Percentiles rank a stretch among this genome's conserved stretches.
Evolutionary conservation across 2,888 invertebrate species (phyloP).

Genomic region (Penaeus monodon): DNA sequence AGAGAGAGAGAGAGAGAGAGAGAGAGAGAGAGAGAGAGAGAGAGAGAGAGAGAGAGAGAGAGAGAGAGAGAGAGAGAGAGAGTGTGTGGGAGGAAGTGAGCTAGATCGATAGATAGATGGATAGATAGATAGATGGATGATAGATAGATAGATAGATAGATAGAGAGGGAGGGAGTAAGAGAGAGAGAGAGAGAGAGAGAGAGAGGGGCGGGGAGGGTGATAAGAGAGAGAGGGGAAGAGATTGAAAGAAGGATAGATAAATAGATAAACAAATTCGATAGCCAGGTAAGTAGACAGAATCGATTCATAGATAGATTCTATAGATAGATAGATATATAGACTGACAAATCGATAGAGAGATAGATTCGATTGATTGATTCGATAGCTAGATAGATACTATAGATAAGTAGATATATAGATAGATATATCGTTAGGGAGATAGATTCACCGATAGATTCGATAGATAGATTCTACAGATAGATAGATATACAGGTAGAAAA

Average conservation of each 20-base stretch:
- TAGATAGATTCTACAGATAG: too few species aligned
- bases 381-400: constrained; percentile 5
- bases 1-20: constrained; percentile 3
- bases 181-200: not conserved
- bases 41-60: constrained; percentile 4
- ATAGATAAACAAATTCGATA: too few species aligned
- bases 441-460: not conserved
- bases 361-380: not conserved
- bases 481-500: too few species aligned
- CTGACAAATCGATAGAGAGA: not conserved
- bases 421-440: not conserved
- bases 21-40: not conserved
- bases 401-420: not conserved
- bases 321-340: constrained; percentile 5
- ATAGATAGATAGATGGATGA: not conserved
- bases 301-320: too few species aligned
- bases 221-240: not conserved
- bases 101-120: not conserved
- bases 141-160: not conserved
- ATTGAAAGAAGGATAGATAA: not conserved
- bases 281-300: too few species aligned
- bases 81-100: not conserved
- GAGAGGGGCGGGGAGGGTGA: not conserved
- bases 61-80: constrained; percentile 14
- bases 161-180: not conserved